Evolutionary conservation across 2,888 invertebrate genomes (phyloP).

Genomic region (Opisthograptis luteolata): DNA sequence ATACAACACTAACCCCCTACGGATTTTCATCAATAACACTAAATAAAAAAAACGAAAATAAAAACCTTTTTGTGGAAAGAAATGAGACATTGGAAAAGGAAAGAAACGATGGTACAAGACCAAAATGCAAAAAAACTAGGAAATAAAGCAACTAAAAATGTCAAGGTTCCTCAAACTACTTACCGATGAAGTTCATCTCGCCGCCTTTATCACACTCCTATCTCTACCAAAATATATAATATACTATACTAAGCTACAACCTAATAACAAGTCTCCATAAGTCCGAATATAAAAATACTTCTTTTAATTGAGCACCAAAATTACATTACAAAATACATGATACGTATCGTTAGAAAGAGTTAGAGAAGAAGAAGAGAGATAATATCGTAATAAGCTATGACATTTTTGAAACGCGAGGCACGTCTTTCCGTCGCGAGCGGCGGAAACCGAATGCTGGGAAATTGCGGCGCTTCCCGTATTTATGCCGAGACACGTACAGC

Average conservation of each 20-base stretch:
- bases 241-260: slow-evolving; percentile 47
- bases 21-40: too few species aligned
- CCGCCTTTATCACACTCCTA: slow-evolving; percentile 54
- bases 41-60: neutral
- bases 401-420: slow-evolving; percentile 60
- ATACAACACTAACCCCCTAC: too few species aligned
- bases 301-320: slow-evolving; percentile 76
- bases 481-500: slow-evolving; percentile 48
- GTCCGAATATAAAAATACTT: slow-evolving; percentile 73
- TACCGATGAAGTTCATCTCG: slow-evolving; percentile 80
- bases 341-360: slow-evolving; percentile 76
- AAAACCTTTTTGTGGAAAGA: too few species aligned
- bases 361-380: slow-evolving; percentile 55
- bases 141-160: neutral
- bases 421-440: slow-evolving; percentile 60
- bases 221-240: slow-evolving; percentile 45
- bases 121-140: neutral
- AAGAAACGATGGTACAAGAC: too few species aligned
- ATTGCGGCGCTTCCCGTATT: slow-evolving; percentile 47
- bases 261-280: slow-evolving; percentile 68
- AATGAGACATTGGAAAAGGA: too few species aligned
- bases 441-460: slow-evolving; percentile 65
- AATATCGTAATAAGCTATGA: slow-evolving; percentile 52
- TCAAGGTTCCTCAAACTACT: slow-evolving; percentile 46
- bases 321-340: slow-evolving; percentile 75